Evolutionary conservation across 92 coral and sea anemone genomes (phyloP).

Genomic region (Scolanthus callimorphus): DNA sequence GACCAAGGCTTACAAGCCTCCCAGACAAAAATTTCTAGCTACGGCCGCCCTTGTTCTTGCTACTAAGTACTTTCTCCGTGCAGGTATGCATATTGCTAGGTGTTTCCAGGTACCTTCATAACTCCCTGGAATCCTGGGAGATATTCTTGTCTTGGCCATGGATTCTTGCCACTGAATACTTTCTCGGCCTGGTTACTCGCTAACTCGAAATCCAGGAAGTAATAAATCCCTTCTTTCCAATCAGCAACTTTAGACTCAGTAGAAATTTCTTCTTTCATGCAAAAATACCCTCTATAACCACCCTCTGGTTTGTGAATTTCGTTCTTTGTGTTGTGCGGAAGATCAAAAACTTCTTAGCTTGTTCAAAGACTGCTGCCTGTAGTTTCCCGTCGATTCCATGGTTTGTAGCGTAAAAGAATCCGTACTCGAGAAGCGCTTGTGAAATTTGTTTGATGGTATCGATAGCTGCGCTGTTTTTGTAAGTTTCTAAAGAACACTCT

Average conservation of each 20-base stretch:
- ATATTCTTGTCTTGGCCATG: slow-evolving; percentile 49
- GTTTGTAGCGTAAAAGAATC: slow-evolving; percentile 68
- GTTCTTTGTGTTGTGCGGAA: slow-evolving; percentile 48
- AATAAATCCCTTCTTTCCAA: slow-evolving; percentile 85
- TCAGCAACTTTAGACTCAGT: slow-evolving; percentile 51
- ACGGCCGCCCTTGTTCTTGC: no score
- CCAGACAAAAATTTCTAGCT: no score
- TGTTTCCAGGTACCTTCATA: no score
- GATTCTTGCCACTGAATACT: slow-evolving; percentile 44
- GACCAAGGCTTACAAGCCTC: no score
- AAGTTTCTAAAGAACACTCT: no score
- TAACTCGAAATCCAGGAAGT: slow-evolving; percentile 49
- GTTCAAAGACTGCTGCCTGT: slow-evolving; percentile 40
- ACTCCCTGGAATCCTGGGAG: slow-evolving; percentile 50
- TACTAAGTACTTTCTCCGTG: no score
- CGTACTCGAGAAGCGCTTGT: slow-evolving; percentile 64
- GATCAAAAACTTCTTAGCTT: slow-evolving; percentile 39
- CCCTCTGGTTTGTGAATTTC: slow-evolving; percentile 45
- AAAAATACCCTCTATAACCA: slow-evolving; percentile 69
- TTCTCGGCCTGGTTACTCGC: slow-evolving; percentile 17
- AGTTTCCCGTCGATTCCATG: slow-evolving; percentile 55
- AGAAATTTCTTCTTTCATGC: slow-evolving; percentile 52
- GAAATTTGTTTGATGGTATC: slow-evolving; percentile 26
- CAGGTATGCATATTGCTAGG: no score
- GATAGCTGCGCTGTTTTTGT: no score